Percentiles rank a stretch among this genome's conserved stretches.
Conservation (phyloP, 1,140 invertebrate species). For the Pentalonia nigronervosa region DNA sequence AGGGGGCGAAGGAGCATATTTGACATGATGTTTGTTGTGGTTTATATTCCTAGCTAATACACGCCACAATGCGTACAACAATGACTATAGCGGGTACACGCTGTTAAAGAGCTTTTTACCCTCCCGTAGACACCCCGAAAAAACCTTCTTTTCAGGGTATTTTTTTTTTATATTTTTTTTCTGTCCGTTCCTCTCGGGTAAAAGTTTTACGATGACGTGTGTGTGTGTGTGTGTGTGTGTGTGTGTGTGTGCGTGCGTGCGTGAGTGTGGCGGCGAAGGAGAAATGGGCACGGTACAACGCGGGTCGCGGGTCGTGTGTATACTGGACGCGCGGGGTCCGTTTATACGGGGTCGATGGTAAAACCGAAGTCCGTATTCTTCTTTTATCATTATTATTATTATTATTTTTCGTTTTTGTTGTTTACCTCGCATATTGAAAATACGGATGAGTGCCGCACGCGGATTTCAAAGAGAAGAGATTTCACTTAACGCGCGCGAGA, state of each 20-base stretch:
- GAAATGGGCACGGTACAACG: background rate
- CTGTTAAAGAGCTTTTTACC: conserved; percentile 40
- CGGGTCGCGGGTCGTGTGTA: too few species aligned
- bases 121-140: background rate
- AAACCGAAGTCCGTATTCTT: background rate
- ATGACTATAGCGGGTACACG: background rate
- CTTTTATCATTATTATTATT: conserved; percentile 3
- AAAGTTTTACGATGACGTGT: conserved; percentile 1
- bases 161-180: background rate
- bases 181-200: background rate
- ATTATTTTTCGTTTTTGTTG: background rate
- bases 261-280: background rate
- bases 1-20: conserved; percentile 3
- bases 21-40: conserved; percentile 42
- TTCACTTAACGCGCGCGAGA: background rate
- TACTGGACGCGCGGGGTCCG: background rate
- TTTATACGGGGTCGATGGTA: background rate
- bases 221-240: too few species aligned
- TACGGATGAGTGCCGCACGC: background rate
- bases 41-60: conserved; percentile 22
- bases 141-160: background rate
- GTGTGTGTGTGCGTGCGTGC: too few species aligned
- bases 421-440: conserved; percentile 33
- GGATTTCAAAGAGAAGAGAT: conserved; percentile 25
- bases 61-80: conserved; percentile 5